Percentiles rank a stretch among this genome's conserved stretches.
Conservation (phyloP, 1,140 invertebrate species). For the Drosophila rufa region DNA sequence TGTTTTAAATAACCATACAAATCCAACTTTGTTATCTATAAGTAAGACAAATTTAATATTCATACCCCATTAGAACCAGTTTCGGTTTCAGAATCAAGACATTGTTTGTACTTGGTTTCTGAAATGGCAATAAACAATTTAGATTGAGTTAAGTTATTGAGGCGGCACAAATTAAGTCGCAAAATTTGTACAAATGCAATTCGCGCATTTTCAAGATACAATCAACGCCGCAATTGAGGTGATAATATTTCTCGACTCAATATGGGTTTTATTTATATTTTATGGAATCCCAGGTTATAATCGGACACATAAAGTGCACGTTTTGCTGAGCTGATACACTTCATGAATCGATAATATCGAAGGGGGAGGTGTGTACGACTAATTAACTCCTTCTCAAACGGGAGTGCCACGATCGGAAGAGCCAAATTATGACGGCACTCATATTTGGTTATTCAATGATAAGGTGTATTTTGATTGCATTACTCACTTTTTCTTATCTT, state of each 20-base stretch:
- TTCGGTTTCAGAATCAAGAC: slow-evolving; percentile 24
- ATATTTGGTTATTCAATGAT: slow-evolving; percentile 5
- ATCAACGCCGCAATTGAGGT: slow-evolving; percentile 36
- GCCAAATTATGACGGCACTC: background rate
- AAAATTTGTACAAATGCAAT: slow-evolving; percentile 35
- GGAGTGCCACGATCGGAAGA: slow-evolving; percentile 15
- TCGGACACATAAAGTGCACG: slow-evolving; percentile 45
- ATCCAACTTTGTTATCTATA: background rate
- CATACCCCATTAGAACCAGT: slow-evolving; percentile 27
- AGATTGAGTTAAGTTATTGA: slow-evolving; percentile 36
- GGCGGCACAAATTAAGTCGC: slow-evolving; percentile 50
- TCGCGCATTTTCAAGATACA: slow-evolving; percentile 38
- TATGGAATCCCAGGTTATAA: slow-evolving; percentile 33
- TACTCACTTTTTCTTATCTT: background rate
- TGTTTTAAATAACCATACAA: background rate
- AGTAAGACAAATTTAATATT: slow-evolving; percentile 8
- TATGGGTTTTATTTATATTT: slow-evolving; percentile 46
- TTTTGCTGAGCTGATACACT: slow-evolving; percentile 46
- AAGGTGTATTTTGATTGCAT: background rate
- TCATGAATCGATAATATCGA: slow-evolving; percentile 11
- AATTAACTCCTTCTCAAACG: slow-evolving; percentile 20
- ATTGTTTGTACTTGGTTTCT: slow-evolving; percentile 7
- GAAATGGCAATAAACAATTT: slow-evolving; percentile 35
- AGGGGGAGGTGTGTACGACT: slow-evolving; percentile 18
- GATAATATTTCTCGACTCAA: slow-evolving; percentile 32